Evolutionary conservation across 2,888 invertebrate genomes (phyloP), one percentile per base, ranked within the genome.

Genomic region (Cheilosia grossa): DNA sequence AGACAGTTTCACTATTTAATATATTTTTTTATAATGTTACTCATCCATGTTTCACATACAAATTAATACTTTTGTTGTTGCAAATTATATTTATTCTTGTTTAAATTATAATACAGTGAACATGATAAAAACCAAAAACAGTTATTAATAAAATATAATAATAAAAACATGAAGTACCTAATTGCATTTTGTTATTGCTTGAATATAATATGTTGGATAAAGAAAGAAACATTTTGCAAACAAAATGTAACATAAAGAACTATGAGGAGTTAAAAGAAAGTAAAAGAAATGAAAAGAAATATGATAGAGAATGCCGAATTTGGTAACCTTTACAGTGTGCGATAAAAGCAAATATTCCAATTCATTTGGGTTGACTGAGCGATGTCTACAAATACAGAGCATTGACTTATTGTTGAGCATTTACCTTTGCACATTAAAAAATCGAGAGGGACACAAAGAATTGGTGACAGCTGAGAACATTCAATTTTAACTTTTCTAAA

Each of bases 31-130:
- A 27, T 27, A 27, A 30, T 53, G 67, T 67, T 67, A 61, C 40
- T 73, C 15, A 33, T 67, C 47, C 40, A 44, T 66, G 24, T 63
- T 78, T 79, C 58, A 83, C 64, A 80, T 83, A 42, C 53, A 66
- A 79, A 63, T 70, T 83, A 83, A 83, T 83, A 80, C 83, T 83
- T 83, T 66, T 70, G 3, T 66, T 58, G 74, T 83, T 74, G 64
- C 58, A 64, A 54, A 54, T 56, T 73, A 63, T 64, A 61, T 70
- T 64, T 54, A 49, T 13, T 21, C 21, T 69, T 33, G 33, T 37
- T 42, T 30, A 63, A 56, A 44, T 75, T 75, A 67, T 73, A 54
- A 59, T 72, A 77, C 61, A 82, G 42, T 37, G 33, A 56, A 51
- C 13, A 69, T 74, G 10, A 49, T 54, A 51, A 15, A 33, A 27